These are phyloP conservation scores for Calycopis cecrops DNA, from an alignment of 1,140 invertebrate species.

Conservation along the genomic window DNA sequence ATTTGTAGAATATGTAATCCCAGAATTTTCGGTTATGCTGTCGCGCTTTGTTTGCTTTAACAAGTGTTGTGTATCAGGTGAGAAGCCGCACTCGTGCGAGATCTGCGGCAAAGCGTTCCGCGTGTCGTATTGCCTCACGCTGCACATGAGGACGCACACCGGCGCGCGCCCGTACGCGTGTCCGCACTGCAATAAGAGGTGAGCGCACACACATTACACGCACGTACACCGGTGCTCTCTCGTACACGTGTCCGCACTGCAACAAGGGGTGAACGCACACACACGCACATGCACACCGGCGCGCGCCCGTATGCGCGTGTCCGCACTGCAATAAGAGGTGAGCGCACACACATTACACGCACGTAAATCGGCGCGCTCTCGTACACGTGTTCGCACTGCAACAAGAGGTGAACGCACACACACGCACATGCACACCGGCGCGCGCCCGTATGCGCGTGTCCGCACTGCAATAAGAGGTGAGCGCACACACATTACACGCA, in stretches of 20 bases:
- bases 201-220: too few species aligned
- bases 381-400: too few species aligned
- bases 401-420: too few species aligned
- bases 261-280: too few species aligned
- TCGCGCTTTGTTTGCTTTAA: not conserved
- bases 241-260: too few species aligned
- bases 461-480: conserved; percentile 81
- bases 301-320: conserved; percentile 83
- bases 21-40: not conserved
- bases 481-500: conserved; percentile 31
- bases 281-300: conserved; percentile 86
- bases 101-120: conserved; percentile 87
- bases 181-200: conserved; percentile 81
- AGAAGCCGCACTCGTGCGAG: conserved; percentile 86
- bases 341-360: too few species aligned
- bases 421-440: conserved; percentile 85
- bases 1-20: too few species aligned
- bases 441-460: conserved; percentile 82
- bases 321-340: conserved; percentile 81
- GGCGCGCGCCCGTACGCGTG: conserved; percentile 84
- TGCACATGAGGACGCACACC: conserved; percentile 87
- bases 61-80: conserved; percentile 47
- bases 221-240: too few species aligned
- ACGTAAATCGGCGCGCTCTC: too few species aligned
- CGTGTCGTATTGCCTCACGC: conserved; percentile 85